These are phyloP conservation scores for Hycleus phaleratus DNA, from an alignment of 1,140 invertebrate species.

Conservation along the genomic window DNA sequence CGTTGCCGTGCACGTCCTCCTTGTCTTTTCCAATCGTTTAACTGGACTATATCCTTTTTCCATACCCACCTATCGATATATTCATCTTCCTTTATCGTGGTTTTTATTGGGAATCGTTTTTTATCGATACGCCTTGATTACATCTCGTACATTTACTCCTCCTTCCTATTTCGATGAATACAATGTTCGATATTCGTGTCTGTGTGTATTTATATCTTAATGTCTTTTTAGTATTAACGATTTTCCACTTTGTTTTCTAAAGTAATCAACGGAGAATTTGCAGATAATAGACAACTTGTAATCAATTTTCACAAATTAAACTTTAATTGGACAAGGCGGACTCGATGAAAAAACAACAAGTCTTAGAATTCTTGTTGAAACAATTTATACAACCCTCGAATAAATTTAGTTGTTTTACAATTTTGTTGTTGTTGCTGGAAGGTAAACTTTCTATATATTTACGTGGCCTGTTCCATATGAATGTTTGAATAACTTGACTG, in stretches of 20 bases:
- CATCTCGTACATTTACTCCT: conserved; percentile 5
- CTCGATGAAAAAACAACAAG: too few relatives aligned
- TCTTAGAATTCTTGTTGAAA: too few relatives aligned
- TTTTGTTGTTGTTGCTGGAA: too few relatives aligned
- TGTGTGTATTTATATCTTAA: too few relatives aligned
- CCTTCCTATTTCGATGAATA: too few relatives aligned
- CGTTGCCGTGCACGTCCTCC: conserved; percentile 11
- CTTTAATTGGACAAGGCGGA: neutral
- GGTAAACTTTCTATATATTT: too few relatives aligned
- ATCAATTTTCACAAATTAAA: conserved; percentile 6
- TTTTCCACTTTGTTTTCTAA: neutral
- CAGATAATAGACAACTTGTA: neutral
- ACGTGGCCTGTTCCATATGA: too few relatives aligned
- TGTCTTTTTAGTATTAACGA: too few relatives aligned
- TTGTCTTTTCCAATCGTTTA: conserved; percentile 11
- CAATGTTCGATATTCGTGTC: too few relatives aligned
- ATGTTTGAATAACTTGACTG: too few relatives aligned
- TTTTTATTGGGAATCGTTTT: conserved; percentile 29
- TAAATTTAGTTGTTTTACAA: too few relatives aligned
- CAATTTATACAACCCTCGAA: too few relatives aligned
- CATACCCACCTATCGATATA: conserved; percentile 21
- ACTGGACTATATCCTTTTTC: conserved; percentile 14
- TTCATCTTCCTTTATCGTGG: conserved; percentile 30
- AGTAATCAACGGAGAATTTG: conserved; percentile 2
- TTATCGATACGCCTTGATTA: conserved; percentile 22